A percentile compares a stretch with the other conserved stretches of the same genome.
phyloP scores from a whole-genome alignment of 2,113 vertebrate species.

The Ia io region DNA sequence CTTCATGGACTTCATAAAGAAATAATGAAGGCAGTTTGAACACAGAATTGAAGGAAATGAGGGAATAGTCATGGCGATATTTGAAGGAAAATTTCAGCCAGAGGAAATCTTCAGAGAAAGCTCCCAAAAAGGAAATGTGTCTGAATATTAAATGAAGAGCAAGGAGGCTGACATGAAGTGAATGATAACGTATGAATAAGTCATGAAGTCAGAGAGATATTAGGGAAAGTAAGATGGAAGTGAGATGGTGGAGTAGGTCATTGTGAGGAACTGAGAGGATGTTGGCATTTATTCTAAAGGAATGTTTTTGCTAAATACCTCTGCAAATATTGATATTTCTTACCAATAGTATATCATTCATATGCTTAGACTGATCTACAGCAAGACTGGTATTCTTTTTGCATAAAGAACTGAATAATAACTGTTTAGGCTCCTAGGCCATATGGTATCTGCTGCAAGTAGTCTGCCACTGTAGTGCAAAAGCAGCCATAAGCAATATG shows the following conservation, averaged over 20 bases:
- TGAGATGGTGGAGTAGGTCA: neutral
- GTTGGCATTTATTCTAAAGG: neutral
- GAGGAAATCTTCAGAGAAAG: neutral
- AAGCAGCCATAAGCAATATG: neutral
- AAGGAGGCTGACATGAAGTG: neutral
- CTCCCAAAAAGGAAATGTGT: neutral
- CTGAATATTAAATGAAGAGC: neutral
- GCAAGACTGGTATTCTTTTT: neutral
- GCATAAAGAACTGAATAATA: neutral
- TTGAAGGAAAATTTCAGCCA: neutral
- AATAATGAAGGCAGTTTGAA: neutral
- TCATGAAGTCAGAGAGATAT: neutral
- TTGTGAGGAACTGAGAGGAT: neutral
- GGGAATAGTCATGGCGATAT: neutral
- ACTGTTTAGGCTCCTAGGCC: neutral
- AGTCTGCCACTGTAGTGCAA: neutral
- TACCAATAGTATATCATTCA: neutral
- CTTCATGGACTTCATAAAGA: neutral
- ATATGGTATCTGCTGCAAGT: neutral
- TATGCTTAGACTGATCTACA: neutral
- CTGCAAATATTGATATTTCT: too few relatives aligned
- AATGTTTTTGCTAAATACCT: neutral
- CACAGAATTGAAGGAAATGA: neutral
- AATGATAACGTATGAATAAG: neutral
- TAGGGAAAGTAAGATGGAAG: too few relatives aligned